phyloP scores from a whole-genome alignment of 2,888 invertebrate genomes.

The Brenthis daphne region DNA sequence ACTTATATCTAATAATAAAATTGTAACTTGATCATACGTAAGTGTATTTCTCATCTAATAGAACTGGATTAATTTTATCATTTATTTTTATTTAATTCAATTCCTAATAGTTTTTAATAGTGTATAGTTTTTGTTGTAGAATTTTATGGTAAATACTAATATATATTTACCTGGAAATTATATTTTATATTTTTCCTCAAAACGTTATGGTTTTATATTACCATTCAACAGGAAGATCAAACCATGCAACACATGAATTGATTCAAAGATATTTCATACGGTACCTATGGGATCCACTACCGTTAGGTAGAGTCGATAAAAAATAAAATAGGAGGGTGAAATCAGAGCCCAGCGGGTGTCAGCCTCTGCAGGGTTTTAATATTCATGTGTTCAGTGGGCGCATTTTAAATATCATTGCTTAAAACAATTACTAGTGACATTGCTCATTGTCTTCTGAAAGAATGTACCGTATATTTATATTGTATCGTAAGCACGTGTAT shows the following conservation, averaged over 20 bases:
- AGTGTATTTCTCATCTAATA: no score
- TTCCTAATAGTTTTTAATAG: no score
- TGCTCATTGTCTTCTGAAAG: no score
- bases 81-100: no score
- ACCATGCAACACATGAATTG: conserved; percentile 31
- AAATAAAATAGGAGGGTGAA: conserved; percentile 66
- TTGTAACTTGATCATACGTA: neutral
- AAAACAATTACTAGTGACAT: neutral
- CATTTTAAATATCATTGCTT: neutral
- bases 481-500: conserved; percentile 26
- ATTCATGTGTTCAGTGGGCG: conserved; percentile 5
- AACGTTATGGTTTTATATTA: conserved; percentile 29
- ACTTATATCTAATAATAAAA: conserved; percentile 2
- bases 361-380: conserved; percentile 15
- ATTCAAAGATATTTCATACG: conserved; percentile 50
- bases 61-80: no score
- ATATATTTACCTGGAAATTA: neutral
- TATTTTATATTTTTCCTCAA: neutral
- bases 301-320: conserved; percentile 70
- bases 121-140: no score
- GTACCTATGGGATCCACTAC: conserved; percentile 58
- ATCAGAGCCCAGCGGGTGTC: conserved; percentile 51
- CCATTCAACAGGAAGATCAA: conserved; percentile 46
- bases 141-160: no score
- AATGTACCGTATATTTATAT: neutral